These are phyloP conservation scores for Apamea epomidion DNA, from an alignment of 2,888 invertebrate species.

Conservation along the genomic window DNA sequence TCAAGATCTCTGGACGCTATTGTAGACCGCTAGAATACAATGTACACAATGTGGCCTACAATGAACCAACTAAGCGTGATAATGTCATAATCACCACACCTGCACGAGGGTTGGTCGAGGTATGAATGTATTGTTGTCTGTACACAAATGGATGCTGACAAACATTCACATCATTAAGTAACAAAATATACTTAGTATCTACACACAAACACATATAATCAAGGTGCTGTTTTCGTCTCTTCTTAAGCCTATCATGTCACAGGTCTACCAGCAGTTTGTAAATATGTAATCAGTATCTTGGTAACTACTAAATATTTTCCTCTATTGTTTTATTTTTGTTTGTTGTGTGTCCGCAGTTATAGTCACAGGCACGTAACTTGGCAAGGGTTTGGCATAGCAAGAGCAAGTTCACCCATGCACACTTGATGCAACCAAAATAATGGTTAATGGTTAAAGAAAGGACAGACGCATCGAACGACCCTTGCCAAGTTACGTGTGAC, in stretches of 20 bases:
- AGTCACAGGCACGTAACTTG: too few relatives aligned
- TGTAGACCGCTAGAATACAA: conserved; percentile 29
- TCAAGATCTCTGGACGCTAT: conserved; percentile 26
- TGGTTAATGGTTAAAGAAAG: too few relatives aligned
- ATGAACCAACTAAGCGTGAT: conserved; percentile 25
- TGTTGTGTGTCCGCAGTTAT: neutral
- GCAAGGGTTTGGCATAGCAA: too few relatives aligned
- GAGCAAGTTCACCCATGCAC: too few relatives aligned
- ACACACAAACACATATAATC: neutral
- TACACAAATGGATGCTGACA: conserved; percentile 7
- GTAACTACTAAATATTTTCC: neutral
- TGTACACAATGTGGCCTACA: conserved; percentile 25
- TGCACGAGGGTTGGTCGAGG: conserved; percentile 5
- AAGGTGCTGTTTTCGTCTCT: neutral
- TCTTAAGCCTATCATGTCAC: neutral
- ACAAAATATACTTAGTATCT: neutral
- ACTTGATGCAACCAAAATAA: too few relatives aligned
- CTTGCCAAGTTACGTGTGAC: too few relatives aligned
- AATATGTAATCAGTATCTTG: neutral
- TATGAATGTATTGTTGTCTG: conserved; percentile 17
- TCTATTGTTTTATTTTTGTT: neutral
- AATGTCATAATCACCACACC: conserved; percentile 39
- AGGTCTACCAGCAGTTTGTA: neutral
- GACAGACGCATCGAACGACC: too few relatives aligned
- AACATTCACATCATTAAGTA: neutral